Evolutionary conservation across 2,113 vertebrate species (phyloP), one percentile per base, ranked within the genome.

Genomic region (Dasyornis broadbenti): DNA sequence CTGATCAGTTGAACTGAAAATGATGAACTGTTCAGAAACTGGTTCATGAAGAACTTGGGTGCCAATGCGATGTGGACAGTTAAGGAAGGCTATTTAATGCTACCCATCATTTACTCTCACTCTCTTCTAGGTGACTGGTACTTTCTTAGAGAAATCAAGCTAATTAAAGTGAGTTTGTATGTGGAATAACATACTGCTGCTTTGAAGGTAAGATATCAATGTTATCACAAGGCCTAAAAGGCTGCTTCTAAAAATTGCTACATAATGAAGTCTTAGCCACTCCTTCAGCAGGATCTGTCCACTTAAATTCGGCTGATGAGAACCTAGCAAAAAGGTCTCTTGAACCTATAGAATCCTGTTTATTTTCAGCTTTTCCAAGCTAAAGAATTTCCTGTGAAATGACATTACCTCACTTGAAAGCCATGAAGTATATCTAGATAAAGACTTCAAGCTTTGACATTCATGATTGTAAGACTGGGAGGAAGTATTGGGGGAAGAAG

Each of bases 41-140:
- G 18, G 19, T 49, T 71, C 3, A 8, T 45, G 4, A 53, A 22
- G 45, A 53, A 2, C 35, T 50, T 11, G 7, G 11, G 16, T 61
- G n/a, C 47, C 0, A 0, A 15, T 72, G 59, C 4, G 0, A 4
- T 19, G 30, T 37, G 77, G 30, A 22, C 44, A 68, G 49, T 22
- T 54, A 35, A 56, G 33, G 65, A 64, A 64, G 11, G 16, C 45
- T n/a, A 14, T 86, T 71, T 66, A 40, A 37, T 45, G 53, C 22
- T 86, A 5, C 40, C 31, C 15, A 15, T 63, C 12, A 16, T 23
- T 53, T 49, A 42, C 14, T 65, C n/a, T 82, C 28, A 6, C 24
- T 54, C 37, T 71, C 30, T 79, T 50, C 69, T 66, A 39, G 33
- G 21, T 75, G 52, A 49, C 10, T 45, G 39, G 13, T 60, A 5